Conservation (phyloP, 1,140 invertebrate species). For the Drosophila nannoptera region DNA sequence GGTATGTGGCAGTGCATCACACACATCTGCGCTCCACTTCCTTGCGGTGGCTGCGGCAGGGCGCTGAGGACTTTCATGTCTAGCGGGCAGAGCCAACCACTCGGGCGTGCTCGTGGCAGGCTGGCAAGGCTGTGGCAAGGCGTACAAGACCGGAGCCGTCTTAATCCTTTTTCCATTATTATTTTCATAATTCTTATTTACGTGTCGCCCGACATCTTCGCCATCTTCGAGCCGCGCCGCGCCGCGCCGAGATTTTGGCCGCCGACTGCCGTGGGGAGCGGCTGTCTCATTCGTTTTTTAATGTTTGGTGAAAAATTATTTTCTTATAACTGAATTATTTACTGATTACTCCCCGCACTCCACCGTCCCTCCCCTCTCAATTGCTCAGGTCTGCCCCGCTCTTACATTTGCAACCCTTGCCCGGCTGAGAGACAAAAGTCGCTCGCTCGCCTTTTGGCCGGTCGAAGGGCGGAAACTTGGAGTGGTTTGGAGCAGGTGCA, state of each 20-base stretch:
- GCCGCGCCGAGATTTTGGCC: conserved; percentile 55
- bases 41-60: conserved; percentile 48
- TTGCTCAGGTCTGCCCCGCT: conserved; percentile 38
- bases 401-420: too few species aligned
- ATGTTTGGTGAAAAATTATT: conserved; percentile 74
- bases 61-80: conserved; percentile 54
- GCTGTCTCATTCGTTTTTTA: conserved; percentile 58
- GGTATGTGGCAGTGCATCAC: background rate
- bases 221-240: conserved; percentile 19
- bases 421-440: too few species aligned
- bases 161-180: conserved; percentile 80
- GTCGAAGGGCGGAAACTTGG: too few species aligned
- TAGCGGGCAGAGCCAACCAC: conserved; percentile 35
- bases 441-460: too few species aligned
- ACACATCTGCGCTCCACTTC: too few species aligned
- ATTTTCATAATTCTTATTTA: conserved; percentile 80
- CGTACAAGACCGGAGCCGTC: conserved; percentile 47
- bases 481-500: too few species aligned
- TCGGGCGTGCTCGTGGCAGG: background rate
- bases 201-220: conserved; percentile 71
- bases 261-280: conserved; percentile 12
- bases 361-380: conserved; percentile 45
- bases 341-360: conserved; percentile 62
- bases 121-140: conserved; percentile 18
- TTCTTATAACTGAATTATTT: conserved; percentile 79